Percentiles rank a stretch among this genome's conserved stretches.
phyloP scores from a whole-genome alignment of 2,797 vertebrate genomes.

The Myotis myotis region DNA sequence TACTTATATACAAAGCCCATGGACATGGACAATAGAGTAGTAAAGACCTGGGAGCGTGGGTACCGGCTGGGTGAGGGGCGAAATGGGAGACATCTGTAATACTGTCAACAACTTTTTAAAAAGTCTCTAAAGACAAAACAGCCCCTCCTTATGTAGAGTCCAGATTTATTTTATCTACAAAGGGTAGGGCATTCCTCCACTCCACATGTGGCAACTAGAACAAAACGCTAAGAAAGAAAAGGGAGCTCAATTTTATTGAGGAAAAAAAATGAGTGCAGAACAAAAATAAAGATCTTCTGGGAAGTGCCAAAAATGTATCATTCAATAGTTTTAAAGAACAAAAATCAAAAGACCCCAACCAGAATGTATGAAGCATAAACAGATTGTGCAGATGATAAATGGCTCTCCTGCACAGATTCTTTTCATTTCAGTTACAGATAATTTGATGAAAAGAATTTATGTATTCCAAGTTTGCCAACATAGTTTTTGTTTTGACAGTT shows the following conservation, averaged over 20 bases:
- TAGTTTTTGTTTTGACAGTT: conserved; percentile 75
- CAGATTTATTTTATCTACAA: background rate
- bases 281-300: conserved; percentile 25
- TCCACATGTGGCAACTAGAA: background rate
- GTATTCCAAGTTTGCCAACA: conserved; percentile 69
- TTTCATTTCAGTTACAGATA: conserved; percentile 49
- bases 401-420: background rate
- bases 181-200: background rate
- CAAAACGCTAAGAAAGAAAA: conserved; percentile 17
- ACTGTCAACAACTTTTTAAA: too few species aligned
- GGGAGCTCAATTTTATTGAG: background rate
- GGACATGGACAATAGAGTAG: too few species aligned
- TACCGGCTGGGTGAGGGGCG: too few species aligned
- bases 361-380: conserved; percentile 25
- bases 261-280: background rate
- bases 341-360: conserved; percentile 58
- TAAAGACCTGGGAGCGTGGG: too few species aligned
- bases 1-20: too few species aligned
- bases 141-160: background rate
- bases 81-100: too few species aligned
- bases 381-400: conserved; percentile 59
- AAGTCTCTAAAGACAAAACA: background rate
- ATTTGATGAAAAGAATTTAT: conserved; percentile 68
- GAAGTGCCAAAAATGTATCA: conserved; percentile 44
- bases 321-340: conserved; percentile 28